Evolutionary conservation across 2,113 vertebrate genomes (phyloP).

Genomic region (Brachyhypopomus occidentalis): DNA sequence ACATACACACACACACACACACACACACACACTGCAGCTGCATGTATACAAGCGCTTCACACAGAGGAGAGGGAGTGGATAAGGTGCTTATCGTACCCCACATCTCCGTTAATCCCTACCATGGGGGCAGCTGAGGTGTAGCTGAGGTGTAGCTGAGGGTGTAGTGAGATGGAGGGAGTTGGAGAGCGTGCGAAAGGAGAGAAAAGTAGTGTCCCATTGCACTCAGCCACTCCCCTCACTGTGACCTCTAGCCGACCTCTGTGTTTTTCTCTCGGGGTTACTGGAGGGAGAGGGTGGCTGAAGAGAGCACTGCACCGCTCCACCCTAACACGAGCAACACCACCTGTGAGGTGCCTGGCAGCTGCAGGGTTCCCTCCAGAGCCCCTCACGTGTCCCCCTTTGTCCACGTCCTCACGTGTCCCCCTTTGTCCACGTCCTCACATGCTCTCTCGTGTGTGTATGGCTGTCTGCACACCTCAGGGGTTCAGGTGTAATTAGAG

Average conservation of each 20-base stretch:
- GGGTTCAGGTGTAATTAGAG: slow-evolving; percentile 42
- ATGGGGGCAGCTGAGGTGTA: neutral
- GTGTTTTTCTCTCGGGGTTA: neutral
- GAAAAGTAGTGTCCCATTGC: neutral
- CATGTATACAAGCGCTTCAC: neutral
- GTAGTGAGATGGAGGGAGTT: neutral
- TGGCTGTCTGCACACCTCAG: neutral
- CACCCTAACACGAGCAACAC: too few species aligned
- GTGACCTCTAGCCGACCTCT: slow-evolving; percentile 25
- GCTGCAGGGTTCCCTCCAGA: slow-evolving; percentile 24
- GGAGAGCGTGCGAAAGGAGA: neutral
- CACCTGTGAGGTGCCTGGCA: too few species aligned
- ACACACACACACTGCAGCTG: too few species aligned
- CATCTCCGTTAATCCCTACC: neutral
- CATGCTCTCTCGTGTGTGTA: neutral
- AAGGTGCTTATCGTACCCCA: neutral
- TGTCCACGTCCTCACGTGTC: slow-evolving; percentile 40
- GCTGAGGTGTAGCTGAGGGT: neutral
- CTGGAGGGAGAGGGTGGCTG: too few species aligned
- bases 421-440: too few species aligned
- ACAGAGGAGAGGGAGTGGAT: neutral
- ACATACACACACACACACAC: too few species aligned
- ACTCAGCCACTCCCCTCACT: neutral
- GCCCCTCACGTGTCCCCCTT: neutral
- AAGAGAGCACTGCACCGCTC: too few species aligned